phyloP scores from a whole-genome alignment of 2,888 invertebrate species.

The Cylloceria caligata region DNA sequence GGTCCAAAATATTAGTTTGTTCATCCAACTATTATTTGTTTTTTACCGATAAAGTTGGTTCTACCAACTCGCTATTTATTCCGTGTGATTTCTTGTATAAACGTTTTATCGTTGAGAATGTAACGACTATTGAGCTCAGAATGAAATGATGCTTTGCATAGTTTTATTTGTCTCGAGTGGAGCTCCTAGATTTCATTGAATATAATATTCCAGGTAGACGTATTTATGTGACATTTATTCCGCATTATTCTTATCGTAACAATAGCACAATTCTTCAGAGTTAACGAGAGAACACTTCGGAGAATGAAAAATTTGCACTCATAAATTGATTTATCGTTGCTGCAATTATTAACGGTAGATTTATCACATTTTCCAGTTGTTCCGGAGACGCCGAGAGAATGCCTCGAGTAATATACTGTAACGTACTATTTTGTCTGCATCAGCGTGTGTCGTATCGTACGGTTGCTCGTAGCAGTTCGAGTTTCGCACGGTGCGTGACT shows the following conservation, averaged over 20 bases:
- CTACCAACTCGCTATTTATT: no score
- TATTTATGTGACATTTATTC: background rate
- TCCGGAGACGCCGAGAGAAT: background rate
- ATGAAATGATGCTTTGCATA: background rate
- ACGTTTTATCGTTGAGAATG: no score
- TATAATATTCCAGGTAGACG: background rate
- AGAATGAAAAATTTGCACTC: conserved; percentile 13
- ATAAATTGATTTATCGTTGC: conserved; percentile 47
- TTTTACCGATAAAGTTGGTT: no score
- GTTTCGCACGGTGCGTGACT: conserved; percentile 52
- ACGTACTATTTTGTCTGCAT: conserved; percentile 15
- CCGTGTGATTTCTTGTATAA: no score
- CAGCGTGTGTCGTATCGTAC: conserved; percentile 10
- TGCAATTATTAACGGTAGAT: conserved; percentile 33
- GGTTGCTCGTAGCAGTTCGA: conserved; percentile 48
- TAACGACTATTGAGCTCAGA: no score
- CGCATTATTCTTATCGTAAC: background rate
- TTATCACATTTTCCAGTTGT: conserved; percentile 37
- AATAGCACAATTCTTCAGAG: background rate
- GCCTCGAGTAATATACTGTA: background rate
- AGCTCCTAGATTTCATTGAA: background rate
- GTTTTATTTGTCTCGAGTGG: background rate
- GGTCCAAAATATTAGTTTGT: no score
- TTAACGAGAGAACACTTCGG: background rate
- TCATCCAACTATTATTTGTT: no score